Base-by-base conservation (phyloP, 53 echinoderm and acorn worm genomes). In the Luidia sarsii region DNA sequence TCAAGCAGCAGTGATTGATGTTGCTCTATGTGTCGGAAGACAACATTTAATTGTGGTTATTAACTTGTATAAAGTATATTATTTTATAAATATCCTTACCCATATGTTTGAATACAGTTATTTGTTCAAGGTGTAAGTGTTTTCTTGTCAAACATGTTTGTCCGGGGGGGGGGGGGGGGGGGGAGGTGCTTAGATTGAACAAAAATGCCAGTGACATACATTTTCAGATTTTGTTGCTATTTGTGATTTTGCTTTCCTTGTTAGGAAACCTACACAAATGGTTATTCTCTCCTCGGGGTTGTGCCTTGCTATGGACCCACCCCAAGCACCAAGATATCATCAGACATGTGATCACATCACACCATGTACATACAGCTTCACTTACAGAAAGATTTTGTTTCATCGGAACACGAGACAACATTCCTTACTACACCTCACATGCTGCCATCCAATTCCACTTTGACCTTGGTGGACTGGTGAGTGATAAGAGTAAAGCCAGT, bases 251-350 rank as follows among this genome's bases (percentile, higher is more conserved):
- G 1, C 63, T 61, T 50, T 27, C 19, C 1, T 66, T 19, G 51
- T 16, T 67, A 92, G 93, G 93, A 23, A 89, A 92, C 61, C 71
- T 92, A 3, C 93, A 92, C 65, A 92, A 92, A 49, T 92, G 93
- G 93, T 2, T 70, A 5, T 92, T 80, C 59, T 10, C 83, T 33
- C 70, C 93, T 0, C 65, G 93, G 20, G 89, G 93, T 1, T 92
- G 89, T 83, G 89, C 89, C 71, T 59, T 92, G 28, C 46, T 92
- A 23, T 92, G 83, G 64, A 49, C 89, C 27, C 83, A 83, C 50
- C 89, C 93, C 10, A 82, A 84, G 57, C 83, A 86, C 48, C 69
- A 86, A 8, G 51, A 84, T 20, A 71, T 41, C 45, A 73, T 88
- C 22, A 72, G 79, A 0, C 86, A 86, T 7, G 56, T 83, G 0